Evolutionary conservation across 1,140 invertebrate genomes (phyloP), one percentile per base, ranked within the genome.

Genomic region (Globodera rostochiensis): DNA sequence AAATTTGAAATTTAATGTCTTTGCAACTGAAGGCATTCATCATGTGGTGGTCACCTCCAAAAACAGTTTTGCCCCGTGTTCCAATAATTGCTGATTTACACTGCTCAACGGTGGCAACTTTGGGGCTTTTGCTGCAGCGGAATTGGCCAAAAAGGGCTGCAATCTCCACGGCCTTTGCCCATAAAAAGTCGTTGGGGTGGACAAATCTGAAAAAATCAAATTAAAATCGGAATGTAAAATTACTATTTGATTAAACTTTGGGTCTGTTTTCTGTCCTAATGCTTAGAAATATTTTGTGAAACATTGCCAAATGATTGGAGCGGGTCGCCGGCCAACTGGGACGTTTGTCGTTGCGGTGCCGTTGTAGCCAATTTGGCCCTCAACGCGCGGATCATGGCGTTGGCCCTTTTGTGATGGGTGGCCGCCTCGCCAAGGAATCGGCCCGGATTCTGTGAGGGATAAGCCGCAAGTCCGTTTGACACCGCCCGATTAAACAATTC

Each of bases 361-460:
- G 60, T n/a, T 25, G 45, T 36, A 8, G 45, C 77, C 73, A 79
- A 71, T 66, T 70, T 79, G 36, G 57, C 25, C 69, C 53, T 81
- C n/a, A 81, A 25, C 66, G 74, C 53, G 19, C 86, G 13, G 47
- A 85, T 79, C 66, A 49, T 7, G 5, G 36, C 21, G 53, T 85
- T 85, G 45, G 84, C 84, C 15, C 64, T 49, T 66, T 79, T 77
- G 49, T 53, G 83, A 71, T 79, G 67, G 19, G 71, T 73, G 3
- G 86, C 84, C 36, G 85, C 57, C 67, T 76, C 74, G 60, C 86
- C 85, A 7, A 87, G 53, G 66, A 87, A 79, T 11, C 80, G 83
- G 45, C 84, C 84, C n/a, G 84, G 84, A 87, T 85, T 85, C 49
- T 85, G 82, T 21, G 82, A 74, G n/a, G 86, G 57, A 66, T 81